Evolutionary conservation across 2,797 vertebrate species (phyloP).

Genomic region (Florisuga fusca): DNA sequence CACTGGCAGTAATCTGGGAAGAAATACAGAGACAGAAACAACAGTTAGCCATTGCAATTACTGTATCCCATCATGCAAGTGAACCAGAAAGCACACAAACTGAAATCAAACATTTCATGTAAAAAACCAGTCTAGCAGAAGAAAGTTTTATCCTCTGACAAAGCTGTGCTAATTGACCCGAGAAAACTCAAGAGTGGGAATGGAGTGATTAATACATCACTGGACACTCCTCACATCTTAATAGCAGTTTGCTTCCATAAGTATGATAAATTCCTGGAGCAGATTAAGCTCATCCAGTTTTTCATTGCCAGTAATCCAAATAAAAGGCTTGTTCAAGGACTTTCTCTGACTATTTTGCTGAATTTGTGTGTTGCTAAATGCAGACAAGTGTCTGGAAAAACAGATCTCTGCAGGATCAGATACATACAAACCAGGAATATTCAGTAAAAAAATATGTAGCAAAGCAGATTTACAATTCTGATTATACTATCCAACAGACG

Average conservation of each 20-base stretch:
- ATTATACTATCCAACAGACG: neutral
- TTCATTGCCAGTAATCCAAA: neutral
- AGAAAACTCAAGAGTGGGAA: neutral
- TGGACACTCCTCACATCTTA: neutral
- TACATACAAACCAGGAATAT: neutral
- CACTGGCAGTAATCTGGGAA: constrained; percentile 84
- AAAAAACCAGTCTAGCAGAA: constrained; percentile 29
- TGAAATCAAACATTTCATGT: neutral
- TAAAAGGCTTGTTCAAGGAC: neutral
- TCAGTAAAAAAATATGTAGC: neutral
- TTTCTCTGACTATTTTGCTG: neutral
- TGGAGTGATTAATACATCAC: neutral
- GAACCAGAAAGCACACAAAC: constrained; percentile 15
- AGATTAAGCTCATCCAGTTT: neutral
- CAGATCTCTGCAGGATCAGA: neutral
- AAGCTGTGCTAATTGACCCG: neutral
- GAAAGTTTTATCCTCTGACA: neutral
- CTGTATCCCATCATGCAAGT: constrained; percentile 7
- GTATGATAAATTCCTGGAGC: neutral
- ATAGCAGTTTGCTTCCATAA: neutral
- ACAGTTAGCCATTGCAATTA: constrained; percentile 15
- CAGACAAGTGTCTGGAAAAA: neutral
- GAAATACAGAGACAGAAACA: constrained; percentile 34
- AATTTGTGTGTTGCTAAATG: neutral
- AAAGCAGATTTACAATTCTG: neutral